A percentile compares a stretch with the other conserved stretches of the same genome.
Evolutionary conservation across 2,888 invertebrate species (phyloP).

Genomic region (Melinaea menophilus): DNA sequence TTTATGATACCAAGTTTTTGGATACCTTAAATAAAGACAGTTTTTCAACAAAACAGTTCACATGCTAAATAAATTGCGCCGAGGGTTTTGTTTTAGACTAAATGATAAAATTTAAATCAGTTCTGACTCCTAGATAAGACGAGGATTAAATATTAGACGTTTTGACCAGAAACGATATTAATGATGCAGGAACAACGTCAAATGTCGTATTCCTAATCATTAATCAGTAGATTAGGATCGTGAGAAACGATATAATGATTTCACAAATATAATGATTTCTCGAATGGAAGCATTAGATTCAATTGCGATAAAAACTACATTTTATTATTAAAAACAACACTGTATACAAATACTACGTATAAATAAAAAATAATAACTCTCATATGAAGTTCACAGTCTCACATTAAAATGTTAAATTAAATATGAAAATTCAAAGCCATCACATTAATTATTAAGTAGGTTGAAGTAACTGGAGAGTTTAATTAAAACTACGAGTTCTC

Average conservation of each 20-base stretch:
- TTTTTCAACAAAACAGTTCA: background rate
- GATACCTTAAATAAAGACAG: background rate
- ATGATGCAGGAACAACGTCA: constrained; percentile 27
- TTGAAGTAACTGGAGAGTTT: background rate
- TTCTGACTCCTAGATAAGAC: constrained; percentile 16
- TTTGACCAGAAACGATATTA: constrained; percentile 24
- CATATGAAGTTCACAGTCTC: background rate
- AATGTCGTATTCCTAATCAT: constrained; percentile 20
- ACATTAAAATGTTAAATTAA: background rate
- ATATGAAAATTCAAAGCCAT: background rate
- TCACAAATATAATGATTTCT: background rate
- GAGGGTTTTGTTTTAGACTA: background rate
- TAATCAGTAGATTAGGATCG: constrained; percentile 20
- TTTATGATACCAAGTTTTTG: constrained; percentile 14
- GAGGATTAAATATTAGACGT: constrained; percentile 21
- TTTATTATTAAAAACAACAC: too few relatives aligned
- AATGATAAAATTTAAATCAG: background rate
- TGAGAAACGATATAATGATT: constrained; percentile 9
- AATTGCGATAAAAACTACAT: too few relatives aligned
- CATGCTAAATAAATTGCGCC: background rate
- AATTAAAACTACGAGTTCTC: background rate
- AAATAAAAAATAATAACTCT: background rate
- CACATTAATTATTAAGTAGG: background rate
- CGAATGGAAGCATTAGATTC: background rate
- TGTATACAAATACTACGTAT: too few relatives aligned